Percentiles rank a stretch among this genome's conserved stretches.
phyloP scores from a whole-genome alignment of 2,113 vertebrate genomes.

The Cygnus atratus region DNA sequence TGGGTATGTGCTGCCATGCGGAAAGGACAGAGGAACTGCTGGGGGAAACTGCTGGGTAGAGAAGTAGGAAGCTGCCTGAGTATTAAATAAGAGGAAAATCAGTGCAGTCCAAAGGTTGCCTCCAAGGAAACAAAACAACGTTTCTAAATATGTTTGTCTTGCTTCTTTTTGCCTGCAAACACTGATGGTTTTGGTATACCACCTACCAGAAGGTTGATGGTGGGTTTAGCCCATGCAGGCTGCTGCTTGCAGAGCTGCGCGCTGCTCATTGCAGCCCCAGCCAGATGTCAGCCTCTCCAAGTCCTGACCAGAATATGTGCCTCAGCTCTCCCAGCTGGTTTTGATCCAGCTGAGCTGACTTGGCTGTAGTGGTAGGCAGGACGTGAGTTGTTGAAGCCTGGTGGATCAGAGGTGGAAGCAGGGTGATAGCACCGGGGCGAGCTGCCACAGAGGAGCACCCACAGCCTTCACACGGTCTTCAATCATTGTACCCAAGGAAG shows the following conservation, averaged over 20 bases:
- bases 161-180: conserved; percentile 2
- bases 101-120: conserved; percentile 65
- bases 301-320: background rate
- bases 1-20: background rate
- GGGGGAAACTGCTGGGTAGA: background rate
- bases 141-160: conserved; percentile 44
- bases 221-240: background rate
- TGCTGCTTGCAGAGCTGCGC: background rate
- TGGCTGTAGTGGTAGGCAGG: background rate
- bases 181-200: background rate
- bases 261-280: fast-evolving
- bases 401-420: background rate
- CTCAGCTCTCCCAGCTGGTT: background rate
- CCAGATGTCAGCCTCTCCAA: background rate
- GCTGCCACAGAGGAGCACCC: background rate
- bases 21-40: background rate
- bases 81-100: conserved; percentile 60
- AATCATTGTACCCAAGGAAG: fast-evolving
- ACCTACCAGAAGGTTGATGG: background rate
- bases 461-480: background rate
- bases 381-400: background rate
- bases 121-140: conserved; percentile 58
- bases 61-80: conserved; percentile 48
- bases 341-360: background rate
- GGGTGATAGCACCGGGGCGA: no score